Percentiles rank a stretch among this genome's conserved stretches.
These are phyloP conservation scores for Stenodera caucasica DNA, from an alignment of 2,888 invertebrate species.

Conservation along the genomic window DNA sequence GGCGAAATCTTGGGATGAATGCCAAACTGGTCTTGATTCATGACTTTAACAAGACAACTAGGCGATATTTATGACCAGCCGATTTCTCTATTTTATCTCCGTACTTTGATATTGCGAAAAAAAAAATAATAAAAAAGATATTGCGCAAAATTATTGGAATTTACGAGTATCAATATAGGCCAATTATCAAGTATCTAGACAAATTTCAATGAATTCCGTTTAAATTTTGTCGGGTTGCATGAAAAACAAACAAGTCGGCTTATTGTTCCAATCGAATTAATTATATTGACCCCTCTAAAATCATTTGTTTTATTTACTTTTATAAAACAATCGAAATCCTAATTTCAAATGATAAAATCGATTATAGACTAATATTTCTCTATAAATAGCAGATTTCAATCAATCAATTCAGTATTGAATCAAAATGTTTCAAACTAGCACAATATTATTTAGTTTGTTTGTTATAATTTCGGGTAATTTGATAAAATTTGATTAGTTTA, in stretches of 20 bases:
- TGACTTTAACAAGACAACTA: neutral
- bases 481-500: neutral
- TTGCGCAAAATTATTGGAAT: neutral
- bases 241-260: neutral
- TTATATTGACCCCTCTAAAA: neutral
- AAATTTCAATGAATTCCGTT: neutral
- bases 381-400: neutral
- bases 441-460: neutral
- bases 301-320: neutral
- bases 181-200: neutral
- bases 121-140: too few relatives aligned
- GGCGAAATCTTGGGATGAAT: neutral
- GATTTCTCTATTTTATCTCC: neutral
- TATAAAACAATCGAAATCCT: neutral
- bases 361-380: neutral
- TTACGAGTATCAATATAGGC: too few relatives aligned
- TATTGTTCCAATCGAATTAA: neutral
- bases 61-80: neutral
- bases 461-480: neutral
- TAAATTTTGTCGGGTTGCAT: neutral
- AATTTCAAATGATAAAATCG: neutral
- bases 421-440: neutral
- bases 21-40: constrained; percentile 1
- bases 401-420: neutral
- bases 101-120: neutral